Evolutionary conservation across 2,888 invertebrate species (phyloP).

Genomic region (Halictus ligatus): DNA sequence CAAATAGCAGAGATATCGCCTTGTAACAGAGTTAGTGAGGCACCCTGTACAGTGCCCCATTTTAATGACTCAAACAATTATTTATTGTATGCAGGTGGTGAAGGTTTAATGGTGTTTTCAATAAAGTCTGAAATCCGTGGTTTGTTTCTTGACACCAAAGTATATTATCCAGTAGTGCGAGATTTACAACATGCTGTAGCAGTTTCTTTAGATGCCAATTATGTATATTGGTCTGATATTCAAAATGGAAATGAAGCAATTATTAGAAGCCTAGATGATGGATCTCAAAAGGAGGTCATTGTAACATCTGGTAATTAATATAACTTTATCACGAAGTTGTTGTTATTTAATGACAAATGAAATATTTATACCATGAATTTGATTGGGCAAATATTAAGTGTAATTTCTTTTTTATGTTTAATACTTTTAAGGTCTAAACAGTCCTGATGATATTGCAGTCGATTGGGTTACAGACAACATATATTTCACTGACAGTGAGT

Average conservation of each 20-base stretch:
- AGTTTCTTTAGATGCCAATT: slow-evolving; percentile 89
- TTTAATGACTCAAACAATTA: background rate
- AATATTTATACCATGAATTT: slow-evolving; percentile 15
- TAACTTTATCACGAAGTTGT: background rate
- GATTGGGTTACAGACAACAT: slow-evolving; percentile 93
- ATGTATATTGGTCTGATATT: slow-evolving; percentile 92
- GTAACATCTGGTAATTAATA: slow-evolving; percentile 80
- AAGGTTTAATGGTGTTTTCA: slow-evolving; percentile 89
- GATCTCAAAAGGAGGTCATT: slow-evolving; percentile 86
- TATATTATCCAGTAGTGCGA: slow-evolving; percentile 85
- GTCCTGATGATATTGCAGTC: slow-evolving; percentile 91
- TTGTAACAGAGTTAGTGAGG: no score
- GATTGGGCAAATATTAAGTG: background rate
- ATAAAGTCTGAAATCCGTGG: slow-evolving; percentile 88
- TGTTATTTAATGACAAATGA: background rate
- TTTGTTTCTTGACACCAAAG: slow-evolving; percentile 86
- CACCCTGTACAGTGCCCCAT: background rate
- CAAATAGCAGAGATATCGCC: no score
- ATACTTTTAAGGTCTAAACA: slow-evolving; percentile 86
- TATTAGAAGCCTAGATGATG: slow-evolving; percentile 87
- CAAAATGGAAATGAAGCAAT: slow-evolving; percentile 90
- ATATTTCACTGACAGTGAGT: slow-evolving; percentile 91
- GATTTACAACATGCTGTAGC: slow-evolving; percentile 88
- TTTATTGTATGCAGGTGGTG: slow-evolving; percentile 85
- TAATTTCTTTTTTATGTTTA: background rate